These are phyloP conservation scores for Enteromius viviparus DNA, from an alignment of 2,797 vertebrate genomes.

Conservation along the genomic window DNA sequence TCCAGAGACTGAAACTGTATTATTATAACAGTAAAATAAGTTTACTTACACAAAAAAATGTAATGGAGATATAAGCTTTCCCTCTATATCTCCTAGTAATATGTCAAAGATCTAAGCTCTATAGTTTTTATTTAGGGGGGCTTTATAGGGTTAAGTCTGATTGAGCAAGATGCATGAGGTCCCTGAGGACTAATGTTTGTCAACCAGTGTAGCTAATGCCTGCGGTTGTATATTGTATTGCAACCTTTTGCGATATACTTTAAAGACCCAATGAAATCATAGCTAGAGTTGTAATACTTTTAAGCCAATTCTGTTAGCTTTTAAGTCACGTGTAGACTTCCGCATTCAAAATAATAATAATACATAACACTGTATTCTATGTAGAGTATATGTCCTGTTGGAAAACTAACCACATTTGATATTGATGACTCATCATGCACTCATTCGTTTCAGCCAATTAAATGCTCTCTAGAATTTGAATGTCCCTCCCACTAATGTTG, in stretches of 20 bases:
- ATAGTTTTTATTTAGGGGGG: no score
- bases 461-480: background rate
- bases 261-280: background rate
- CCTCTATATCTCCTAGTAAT: no score
- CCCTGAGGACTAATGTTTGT: background rate
- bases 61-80: no score
- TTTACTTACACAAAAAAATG: background rate
- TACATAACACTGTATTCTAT: background rate
- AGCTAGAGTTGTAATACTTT: background rate
- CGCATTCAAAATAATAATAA: background rate
- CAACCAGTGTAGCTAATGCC: background rate
- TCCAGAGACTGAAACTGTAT: background rate
- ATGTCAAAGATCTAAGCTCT: no score
- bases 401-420: background rate
- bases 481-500: background rate
- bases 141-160: conserved; percentile 4
- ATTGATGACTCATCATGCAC: background rate
- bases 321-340: background rate
- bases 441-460: background rate
- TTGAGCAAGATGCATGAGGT: conserved; percentile 1
- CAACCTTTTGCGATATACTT: background rate
- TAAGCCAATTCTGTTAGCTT: background rate
- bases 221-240: background rate
- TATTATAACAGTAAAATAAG: no score
- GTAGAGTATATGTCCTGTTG: background rate